Conservation (phyloP, 2,797 vertebrate species). For the Aldrovandia affinis region DNA sequence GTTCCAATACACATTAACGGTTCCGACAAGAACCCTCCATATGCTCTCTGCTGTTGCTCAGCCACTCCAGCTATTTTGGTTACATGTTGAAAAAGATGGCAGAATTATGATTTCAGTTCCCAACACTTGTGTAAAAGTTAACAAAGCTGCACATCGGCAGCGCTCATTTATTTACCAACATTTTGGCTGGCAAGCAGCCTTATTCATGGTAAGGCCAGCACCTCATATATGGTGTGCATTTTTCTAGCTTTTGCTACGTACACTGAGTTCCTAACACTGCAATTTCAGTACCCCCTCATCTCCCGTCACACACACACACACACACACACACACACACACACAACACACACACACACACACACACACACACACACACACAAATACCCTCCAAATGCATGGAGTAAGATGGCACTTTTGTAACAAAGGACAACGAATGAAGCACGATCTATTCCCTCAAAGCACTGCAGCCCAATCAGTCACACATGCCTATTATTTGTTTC, state of each 20-base stretch:
- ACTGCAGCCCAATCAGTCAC: neutral
- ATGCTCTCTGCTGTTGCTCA: neutral
- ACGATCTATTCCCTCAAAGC: neutral
- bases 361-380: too few relatives aligned
- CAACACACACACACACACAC: neutral
- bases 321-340: too few relatives aligned
- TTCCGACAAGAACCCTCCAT: neutral
- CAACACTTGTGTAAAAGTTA: too few relatives aligned
- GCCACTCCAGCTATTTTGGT: neutral
- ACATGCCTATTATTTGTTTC: neutral
- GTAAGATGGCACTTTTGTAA: neutral
- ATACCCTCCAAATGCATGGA: neutral
- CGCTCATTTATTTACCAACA: too few relatives aligned
- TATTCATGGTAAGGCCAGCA: too few relatives aligned
- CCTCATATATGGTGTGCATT: too few relatives aligned
- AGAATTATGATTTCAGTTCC: neutral
- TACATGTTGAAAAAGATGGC: neutral
- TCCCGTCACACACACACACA: too few relatives aligned
- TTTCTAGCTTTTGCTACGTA: too few relatives aligned
- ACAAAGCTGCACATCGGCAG: too few relatives aligned
- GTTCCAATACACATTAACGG: neutral
- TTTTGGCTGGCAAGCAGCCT: too few relatives aligned
- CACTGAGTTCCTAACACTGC: too few relatives aligned
- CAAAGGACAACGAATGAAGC: neutral
- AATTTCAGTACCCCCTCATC: neutral